Base-by-base conservation (phyloP, 2,113 vertebrate species). In the Sinocyclocheilus maitianheensis region DNA sequence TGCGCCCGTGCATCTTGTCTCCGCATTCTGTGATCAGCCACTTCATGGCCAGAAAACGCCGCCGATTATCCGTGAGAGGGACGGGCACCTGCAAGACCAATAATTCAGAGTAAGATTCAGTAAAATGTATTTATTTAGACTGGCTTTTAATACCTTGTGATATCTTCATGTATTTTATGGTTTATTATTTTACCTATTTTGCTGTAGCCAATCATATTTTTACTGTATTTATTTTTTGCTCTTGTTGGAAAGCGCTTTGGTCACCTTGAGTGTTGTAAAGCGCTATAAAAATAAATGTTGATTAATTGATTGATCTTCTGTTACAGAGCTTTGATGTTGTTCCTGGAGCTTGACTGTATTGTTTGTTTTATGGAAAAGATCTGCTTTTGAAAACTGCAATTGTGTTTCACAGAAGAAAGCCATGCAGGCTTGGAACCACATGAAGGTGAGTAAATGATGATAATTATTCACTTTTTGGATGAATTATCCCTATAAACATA, bases 41-140 rank as follows among this genome's bases (percentile, higher is more conserved):
- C 62, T 97, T 99, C 97, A 99, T 99, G 79, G 96, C 97, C 76
- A 99, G 92, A n/a, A n/a, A n/a, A n/a, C n/a, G n/a, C n/a, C n/a
- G n/a, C n/a, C n/a, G n/a, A n/a, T n/a, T n/a, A n/a, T n/a, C n/a
- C n/a, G n/a, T n/a, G n/a, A n/a, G n/a, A n/a, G n/a, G n/a, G n/a
- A n/a, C n/a, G n/a, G n/a, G n/a, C n/a, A n/a, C n/a, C n/a, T n/a
- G n/a, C n/a, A n/a, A n/a, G n/a, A n/a, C n/a, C n/a, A n/a, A n/a
- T n/a, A n/a, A n/a, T n/a, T n/a, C n/a, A n/a, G n/a, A n/a, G n/a
- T n/a, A n/a, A n/a, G n/a, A n/a, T n/a, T n/a, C n/a, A n/a, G n/a
- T n/a, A n/a, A n/a, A n/a, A n/a, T n/a, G n/a, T n/a, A n/a, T n/a
- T n/a, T n/a, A n/a, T n/a, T n/a, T n/a, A n/a, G n/a, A n/a, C n/a